Evolutionary conservation across 2,888 invertebrate species (phyloP).

Genomic region (Cerastis rubricosa): DNA sequence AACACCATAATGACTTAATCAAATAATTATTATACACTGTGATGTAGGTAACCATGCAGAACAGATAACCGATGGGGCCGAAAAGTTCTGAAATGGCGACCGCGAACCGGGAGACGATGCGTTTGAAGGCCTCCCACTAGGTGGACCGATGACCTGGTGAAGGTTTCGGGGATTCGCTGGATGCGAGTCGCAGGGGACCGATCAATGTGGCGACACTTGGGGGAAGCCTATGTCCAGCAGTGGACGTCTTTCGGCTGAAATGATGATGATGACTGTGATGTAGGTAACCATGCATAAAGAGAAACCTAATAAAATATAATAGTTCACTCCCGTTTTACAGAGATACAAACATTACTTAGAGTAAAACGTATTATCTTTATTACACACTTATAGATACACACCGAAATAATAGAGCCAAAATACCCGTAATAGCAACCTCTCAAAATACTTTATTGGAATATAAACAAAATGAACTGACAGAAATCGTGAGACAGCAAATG

Average conservation of each 20-base stretch:
- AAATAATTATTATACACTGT: background rate
- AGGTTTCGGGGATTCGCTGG: no score
- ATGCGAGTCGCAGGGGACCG: no score
- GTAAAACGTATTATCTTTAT: background rate
- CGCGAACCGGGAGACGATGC: no score
- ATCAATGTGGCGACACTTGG: no score
- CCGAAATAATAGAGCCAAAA: conserved; percentile 16
- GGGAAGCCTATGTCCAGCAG: no score
- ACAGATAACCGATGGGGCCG: no score
- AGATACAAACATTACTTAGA: background rate
- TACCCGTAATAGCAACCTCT: conserved; percentile 7
- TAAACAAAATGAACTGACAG: conserved; percentile 34
- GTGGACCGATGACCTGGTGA: no score
- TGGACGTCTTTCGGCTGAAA: no score
- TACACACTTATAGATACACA: background rate
- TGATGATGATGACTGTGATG: no score
- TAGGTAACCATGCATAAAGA: background rate
- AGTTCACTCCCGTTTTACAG: background rate
- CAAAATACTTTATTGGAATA: conserved; percentile 23
- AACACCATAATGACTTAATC: background rate
- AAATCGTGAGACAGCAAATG: conserved; percentile 49
- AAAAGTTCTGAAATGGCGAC: no score
- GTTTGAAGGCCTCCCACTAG: no score
- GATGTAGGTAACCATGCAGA: background rate
- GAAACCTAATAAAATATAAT: background rate